Conservation (phyloP, 1,140 invertebrate species). For the Eubasilissa regina region DNA sequence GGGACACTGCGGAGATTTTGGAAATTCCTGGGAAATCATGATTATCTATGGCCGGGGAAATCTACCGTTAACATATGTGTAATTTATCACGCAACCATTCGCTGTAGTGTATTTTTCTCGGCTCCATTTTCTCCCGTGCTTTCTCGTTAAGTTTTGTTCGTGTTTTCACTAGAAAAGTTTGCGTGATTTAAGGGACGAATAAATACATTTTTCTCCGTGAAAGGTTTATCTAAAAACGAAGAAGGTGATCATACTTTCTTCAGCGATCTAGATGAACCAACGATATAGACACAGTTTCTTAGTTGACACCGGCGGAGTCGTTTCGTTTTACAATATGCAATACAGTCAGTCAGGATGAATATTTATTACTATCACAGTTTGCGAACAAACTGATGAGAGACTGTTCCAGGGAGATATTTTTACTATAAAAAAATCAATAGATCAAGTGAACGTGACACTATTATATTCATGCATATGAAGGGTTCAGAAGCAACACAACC, state of each 20-base stretch:
- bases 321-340: too few relatives aligned
- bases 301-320: too few relatives aligned
- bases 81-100: constrained; percentile 51
- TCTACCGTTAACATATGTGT: constrained; percentile 57
- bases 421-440: too few relatives aligned
- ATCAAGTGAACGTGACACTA: too few relatives aligned
- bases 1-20: constrained; percentile 49
- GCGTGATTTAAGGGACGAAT: constrained; percentile 25
- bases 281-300: too few relatives aligned
- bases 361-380: too few relatives aligned
- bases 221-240: not conserved
- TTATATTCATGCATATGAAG: too few relatives aligned
- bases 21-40: constrained; percentile 47
- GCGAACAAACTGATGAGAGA: too few relatives aligned
- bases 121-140: constrained; percentile 31
- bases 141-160: constrained; percentile 26
- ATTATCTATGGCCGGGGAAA: constrained; percentile 55
- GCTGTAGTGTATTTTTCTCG: constrained; percentile 22
- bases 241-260: not conserved
- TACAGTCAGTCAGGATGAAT: too few relatives aligned
- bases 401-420: too few relatives aligned
- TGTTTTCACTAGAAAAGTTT: constrained; percentile 29
- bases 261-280: not conserved
- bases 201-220: constrained; percentile 3
- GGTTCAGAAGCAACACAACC: too few relatives aligned